Evolutionary conservation across 2,113 vertebrate genomes (phyloP).

Genomic region (Podocnemis expansa): DNA sequence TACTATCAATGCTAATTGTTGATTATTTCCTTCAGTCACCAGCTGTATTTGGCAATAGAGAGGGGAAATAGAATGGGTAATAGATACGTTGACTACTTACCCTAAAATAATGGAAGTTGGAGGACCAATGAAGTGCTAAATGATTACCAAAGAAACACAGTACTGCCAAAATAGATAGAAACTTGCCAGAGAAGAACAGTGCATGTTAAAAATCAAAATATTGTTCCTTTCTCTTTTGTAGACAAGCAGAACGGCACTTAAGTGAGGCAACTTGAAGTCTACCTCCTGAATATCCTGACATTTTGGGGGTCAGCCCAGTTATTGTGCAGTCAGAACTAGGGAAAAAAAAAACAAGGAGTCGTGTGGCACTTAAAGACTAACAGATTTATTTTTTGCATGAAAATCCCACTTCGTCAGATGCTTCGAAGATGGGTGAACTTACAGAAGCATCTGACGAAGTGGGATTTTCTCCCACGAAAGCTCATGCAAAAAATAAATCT

Average conservation of each 20-base stretch:
- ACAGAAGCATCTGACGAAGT: too few species aligned
- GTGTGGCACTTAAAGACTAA: too few species aligned
- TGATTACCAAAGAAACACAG: not conserved
- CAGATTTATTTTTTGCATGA: too few species aligned
- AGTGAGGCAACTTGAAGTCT: not conserved
- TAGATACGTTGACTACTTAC: not conserved
- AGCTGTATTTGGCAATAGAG: not conserved
- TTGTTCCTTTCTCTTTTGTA: not conserved
- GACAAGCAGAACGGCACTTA: not conserved
- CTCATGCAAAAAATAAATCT: too few species aligned
- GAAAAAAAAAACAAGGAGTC: too few species aligned
- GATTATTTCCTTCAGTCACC: not conserved
- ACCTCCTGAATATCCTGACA: not conserved
- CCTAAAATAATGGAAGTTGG: not conserved
- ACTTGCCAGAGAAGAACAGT: not conserved
- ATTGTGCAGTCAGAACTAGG: not conserved
- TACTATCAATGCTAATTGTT: not conserved
- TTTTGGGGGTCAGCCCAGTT: not conserved
- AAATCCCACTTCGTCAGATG: too few species aligned
- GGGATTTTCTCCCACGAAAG: too few species aligned
- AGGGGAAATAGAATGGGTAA: not conserved
- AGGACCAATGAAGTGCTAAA: not conserved
- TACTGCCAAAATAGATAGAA: not conserved
- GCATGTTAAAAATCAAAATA: not conserved
- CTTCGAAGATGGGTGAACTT: too few species aligned